Evolutionary conservation across 2,797 vertebrate species (phyloP).

Genomic region (Tenualosa thibaudeaui): DNA sequence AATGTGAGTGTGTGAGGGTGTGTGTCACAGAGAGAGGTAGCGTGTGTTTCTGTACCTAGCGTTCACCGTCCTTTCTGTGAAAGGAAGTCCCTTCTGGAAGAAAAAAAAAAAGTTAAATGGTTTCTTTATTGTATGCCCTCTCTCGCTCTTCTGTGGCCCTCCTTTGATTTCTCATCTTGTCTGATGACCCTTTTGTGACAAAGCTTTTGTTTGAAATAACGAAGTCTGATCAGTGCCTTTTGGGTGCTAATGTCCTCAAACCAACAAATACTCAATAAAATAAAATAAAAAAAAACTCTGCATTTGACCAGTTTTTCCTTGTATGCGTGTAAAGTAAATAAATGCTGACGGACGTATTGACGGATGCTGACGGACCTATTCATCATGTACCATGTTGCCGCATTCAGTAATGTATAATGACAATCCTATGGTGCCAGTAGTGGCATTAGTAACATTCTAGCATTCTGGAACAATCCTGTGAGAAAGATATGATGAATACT

Average conservation of each 20-base stretch:
- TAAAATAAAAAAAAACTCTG: slow-evolving; percentile 74
- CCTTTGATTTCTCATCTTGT: slow-evolving; percentile 55
- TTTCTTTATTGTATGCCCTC: neutral
- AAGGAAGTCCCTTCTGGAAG: slow-evolving; percentile 80
- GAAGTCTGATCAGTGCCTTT: slow-evolving; percentile 84
- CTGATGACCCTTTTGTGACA: slow-evolving; percentile 59
- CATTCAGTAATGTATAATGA: too few relatives aligned
- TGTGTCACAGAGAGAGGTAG: neutral
- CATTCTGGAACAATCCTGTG: neutral
- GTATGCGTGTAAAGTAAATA: slow-evolving; percentile 20
- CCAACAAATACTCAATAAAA: slow-evolving; percentile 80
- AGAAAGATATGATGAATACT: neutral
- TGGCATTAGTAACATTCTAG: slow-evolving; percentile 11
- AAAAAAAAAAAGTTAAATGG: slow-evolving; percentile 44
- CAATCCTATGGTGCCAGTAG: too few relatives aligned
- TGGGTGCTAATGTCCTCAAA: slow-evolving; percentile 78
- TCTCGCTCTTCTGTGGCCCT: slow-evolving; percentile 21
- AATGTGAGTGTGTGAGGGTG: neutral
- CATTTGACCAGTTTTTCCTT: slow-evolving; percentile 68
- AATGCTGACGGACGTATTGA: too few relatives aligned
- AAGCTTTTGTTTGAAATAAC: slow-evolving; percentile 64
- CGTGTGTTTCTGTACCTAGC: slow-evolving; percentile 62
- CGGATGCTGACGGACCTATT: too few relatives aligned
- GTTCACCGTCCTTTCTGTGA: slow-evolving; percentile 91
- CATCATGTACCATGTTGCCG: too few relatives aligned